Evolutionary conservation across 2,797 vertebrate species (phyloP), one percentile per base, ranked within the genome.

Genomic region (Lutjanus argentimaculatus): DNA sequence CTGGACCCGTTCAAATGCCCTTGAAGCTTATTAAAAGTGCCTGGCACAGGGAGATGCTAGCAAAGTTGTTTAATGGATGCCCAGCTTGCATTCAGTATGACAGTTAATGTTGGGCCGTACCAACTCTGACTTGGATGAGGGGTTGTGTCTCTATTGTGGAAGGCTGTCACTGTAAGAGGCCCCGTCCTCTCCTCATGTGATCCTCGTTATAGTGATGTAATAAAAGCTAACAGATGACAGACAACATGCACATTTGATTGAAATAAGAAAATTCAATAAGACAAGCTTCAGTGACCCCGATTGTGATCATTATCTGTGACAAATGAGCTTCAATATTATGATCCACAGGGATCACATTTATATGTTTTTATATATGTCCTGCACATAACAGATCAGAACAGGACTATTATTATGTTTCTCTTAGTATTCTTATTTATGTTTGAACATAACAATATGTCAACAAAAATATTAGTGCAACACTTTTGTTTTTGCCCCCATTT

Each of bases 1-100:
- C 94, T 96, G 95, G 95, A 95, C 94, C 90, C 80, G 84, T 93
- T 94, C 90, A 92, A 95, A 95, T 95, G 94, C 95, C 95, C 95
- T 95, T 96, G 95, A 95, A 95, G 95, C 95, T 96, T 96, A 95
- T 96, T 95, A 96, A 96, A 96, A 95, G 94, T 94, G 94, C 78
- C 91, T 96, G 95, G 95, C 95, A 95, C 89, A 55, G 85, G 89
- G 89, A 94, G 92, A 93, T 82, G 91, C 92, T 91, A 90, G 93
- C 94, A 92, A 95, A 94, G 91, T 94, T 94, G 94, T 92, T 95
- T 93, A 94, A 93, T 94, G 91, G 91, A 92, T 94, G 93, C 93
- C 92, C 94, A 94, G 92, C 92, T 92, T 91, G 87, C 93, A 93
- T 95, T 93, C 92, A 85, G 91, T 88, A 78, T 94, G 93, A 95